A percentile compares a stretch with the other conserved stretches of the same genome.
phyloP scores from a whole-genome alignment of 2,888 invertebrate species.

The Acanthosepion pharaonis region DNA sequence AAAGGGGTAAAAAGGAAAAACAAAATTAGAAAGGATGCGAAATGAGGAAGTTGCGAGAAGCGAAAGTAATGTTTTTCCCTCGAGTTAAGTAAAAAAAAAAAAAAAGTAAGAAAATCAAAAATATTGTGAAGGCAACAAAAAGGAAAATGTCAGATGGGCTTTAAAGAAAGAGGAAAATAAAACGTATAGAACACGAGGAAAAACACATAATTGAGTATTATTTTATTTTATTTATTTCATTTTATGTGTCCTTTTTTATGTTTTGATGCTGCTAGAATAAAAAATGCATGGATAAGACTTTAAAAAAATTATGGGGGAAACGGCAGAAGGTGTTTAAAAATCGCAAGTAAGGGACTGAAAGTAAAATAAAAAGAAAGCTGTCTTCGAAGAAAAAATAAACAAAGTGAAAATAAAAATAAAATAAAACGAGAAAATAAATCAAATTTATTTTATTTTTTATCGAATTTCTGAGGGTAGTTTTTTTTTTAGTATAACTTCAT shows the following conservation, averaged over 20 bases:
- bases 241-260: neutral
- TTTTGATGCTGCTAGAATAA: neutral
- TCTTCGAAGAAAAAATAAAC: no score
- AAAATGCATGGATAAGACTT: neutral
- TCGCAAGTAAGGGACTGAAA: neutral
- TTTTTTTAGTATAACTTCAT: neutral
- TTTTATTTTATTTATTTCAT: neutral
- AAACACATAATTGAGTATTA: neutral
- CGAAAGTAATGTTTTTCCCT: neutral
- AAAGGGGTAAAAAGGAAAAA: neutral
- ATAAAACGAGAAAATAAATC: neutral
- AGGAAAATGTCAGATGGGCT: neutral
- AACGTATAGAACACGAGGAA: neutral
- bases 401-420: no score
- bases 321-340: neutral
- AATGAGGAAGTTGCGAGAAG: neutral
- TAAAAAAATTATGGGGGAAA: neutral
- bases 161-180: neutral
- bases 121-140: neutral
- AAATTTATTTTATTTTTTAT: neutral
- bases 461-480: neutral
- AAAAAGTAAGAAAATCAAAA: neutral
- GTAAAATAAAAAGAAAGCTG: neutral
- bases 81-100: neutral
- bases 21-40: neutral